These are phyloP conservation scores for Xiphophorus couchianus DNA, from an alignment of 2,113 vertebrate genomes.

Conservation along the genomic window DNA sequence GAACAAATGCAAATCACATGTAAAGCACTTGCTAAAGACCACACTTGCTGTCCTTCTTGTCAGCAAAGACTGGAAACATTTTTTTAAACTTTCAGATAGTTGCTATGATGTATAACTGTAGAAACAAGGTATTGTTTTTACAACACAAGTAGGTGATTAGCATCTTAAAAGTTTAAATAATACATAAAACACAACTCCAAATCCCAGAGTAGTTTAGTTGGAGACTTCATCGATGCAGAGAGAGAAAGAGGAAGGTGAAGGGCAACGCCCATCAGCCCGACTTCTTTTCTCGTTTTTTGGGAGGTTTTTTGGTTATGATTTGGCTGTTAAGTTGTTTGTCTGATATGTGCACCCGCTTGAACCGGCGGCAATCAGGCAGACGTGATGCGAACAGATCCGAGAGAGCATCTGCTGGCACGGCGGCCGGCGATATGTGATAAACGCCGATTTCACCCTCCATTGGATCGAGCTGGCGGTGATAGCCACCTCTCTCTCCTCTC, in stretches of 20 bases:
- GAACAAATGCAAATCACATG: too few species aligned
- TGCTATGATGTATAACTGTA: too few species aligned
- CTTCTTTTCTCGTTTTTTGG: slow-evolving; percentile 12
- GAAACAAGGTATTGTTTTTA: too few species aligned
- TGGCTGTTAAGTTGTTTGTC: slow-evolving; percentile 59
- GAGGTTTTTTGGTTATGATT: slow-evolving; percentile 4
- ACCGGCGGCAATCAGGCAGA: slow-evolving; percentile 58
- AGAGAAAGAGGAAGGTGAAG: slow-evolving; percentile 36
- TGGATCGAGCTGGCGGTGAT: slow-evolving; percentile 63
- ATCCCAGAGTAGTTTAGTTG: too few species aligned
- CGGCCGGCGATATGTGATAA: slow-evolving; percentile 66
- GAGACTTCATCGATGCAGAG: too few species aligned
- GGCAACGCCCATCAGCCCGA: slow-evolving; percentile 27
- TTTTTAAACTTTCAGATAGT: too few species aligned
- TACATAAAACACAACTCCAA: too few species aligned
- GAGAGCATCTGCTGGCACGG: slow-evolving; percentile 68
- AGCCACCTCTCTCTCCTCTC: slow-evolving; percentile 47
- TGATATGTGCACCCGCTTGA: slow-evolving; percentile 63
- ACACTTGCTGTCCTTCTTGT: too few species aligned
- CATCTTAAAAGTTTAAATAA: too few species aligned
- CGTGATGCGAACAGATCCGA: slow-evolving; percentile 50
- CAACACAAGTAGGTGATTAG: too few species aligned
- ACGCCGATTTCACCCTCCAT: slow-evolving; percentile 76
- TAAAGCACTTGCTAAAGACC: too few species aligned
- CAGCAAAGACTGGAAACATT: too few species aligned